These are phyloP conservation scores for Sylvia borin DNA, from an alignment of 2,797 vertebrate genomes.

Conservation along the genomic window DNA sequence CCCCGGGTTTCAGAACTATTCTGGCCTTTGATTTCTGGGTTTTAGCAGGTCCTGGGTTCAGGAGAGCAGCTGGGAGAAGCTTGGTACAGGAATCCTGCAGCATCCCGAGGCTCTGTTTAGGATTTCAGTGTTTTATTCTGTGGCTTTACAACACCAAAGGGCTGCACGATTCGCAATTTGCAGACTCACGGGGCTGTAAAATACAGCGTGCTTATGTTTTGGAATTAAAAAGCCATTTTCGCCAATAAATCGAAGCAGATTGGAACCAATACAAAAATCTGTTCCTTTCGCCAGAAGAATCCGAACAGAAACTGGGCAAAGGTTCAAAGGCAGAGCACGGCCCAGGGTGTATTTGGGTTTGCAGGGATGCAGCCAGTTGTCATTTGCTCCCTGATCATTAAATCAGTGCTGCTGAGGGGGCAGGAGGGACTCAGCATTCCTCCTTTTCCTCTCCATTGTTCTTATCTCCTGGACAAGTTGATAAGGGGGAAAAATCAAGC, in stretches of 20 bases:
- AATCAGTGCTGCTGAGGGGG: background rate
- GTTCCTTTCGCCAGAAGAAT: background rate
- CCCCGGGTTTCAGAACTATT: background rate
- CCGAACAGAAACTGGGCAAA: background rate
- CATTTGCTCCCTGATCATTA: background rate
- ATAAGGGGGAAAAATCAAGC: background rate
- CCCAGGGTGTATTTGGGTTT: background rate
- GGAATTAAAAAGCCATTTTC: background rate
- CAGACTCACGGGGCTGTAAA: background rate
- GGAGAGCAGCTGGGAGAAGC: background rate
- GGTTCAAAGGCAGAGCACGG: constrained; percentile 12
- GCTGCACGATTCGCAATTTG: background rate
- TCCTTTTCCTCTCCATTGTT: background rate
- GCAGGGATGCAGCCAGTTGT: background rate
- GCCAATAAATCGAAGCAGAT: background rate
- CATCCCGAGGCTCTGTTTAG: background rate
- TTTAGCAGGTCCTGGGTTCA: background rate
- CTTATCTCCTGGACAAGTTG: constrained; percentile 30
- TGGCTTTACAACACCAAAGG: background rate
- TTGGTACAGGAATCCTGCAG: background rate
- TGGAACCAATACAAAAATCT: constrained; percentile 21
- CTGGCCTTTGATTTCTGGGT: background rate
- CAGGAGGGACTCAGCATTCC: background rate
- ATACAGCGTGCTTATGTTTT: background rate
- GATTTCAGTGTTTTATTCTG: background rate